Conservation (phyloP, 2,888 invertebrate genomes). For the Nemapogon koenigi region DNA sequence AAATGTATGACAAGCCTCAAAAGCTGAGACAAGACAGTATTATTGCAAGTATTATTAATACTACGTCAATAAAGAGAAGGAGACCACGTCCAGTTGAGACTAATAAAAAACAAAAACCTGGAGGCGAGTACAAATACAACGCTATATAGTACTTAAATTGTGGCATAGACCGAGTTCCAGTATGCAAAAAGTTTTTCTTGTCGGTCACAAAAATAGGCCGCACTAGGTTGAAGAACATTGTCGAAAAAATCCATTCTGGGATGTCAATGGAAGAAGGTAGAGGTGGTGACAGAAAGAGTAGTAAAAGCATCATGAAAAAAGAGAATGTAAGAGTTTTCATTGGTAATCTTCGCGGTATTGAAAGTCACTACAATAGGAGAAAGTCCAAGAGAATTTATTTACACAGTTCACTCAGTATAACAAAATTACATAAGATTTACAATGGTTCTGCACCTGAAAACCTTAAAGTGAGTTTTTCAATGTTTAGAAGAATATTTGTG, state of each 20-base stretch:
- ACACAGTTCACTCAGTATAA: conserved; percentile 5
- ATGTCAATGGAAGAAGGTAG: conserved; percentile 6
- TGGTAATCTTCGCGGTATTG: conserved; percentile 6
- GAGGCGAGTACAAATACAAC: too few species aligned
- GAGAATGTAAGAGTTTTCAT: conserved; percentile 10
- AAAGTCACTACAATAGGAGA: conserved; percentile 9
- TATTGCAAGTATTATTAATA: too few species aligned
- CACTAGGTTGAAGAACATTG: neutral
- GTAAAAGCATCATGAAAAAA: conserved; percentile 9
- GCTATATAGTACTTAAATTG: too few species aligned
- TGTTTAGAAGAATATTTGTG: conserved; percentile 11
- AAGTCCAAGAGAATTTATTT: conserved; percentile 10
- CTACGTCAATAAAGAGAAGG: too few species aligned
- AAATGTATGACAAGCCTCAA: too few species aligned
- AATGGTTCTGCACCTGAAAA: conserved; percentile 5
- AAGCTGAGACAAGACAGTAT: too few species aligned
- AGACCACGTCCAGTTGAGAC: too few species aligned
- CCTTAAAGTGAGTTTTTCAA: conserved; percentile 5
- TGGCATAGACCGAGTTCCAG: too few species aligned
- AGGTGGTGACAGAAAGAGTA: conserved; percentile 5
- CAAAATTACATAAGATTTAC: conserved; percentile 8
- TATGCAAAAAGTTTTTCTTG: conserved; percentile 3
- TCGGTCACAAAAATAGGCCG: neutral
- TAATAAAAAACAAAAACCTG: too few species aligned
- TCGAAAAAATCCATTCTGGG: conserved; percentile 5